These are phyloP conservation scores for Phortica magna DNA, from an alignment of 2,888 invertebrate genomes.

Conservation along the genomic window DNA sequence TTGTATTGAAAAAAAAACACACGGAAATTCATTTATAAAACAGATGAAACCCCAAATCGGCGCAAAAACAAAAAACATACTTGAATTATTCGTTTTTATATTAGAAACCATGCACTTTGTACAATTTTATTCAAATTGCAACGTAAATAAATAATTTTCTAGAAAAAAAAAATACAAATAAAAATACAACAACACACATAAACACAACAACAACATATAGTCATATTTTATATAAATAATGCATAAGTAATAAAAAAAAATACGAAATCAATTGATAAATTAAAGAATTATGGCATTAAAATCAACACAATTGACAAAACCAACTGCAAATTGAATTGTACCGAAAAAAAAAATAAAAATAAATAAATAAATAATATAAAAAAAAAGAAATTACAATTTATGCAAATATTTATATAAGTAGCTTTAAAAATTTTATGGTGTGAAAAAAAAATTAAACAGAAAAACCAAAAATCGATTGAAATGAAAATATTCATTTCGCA, in stretches of 20 bases:
- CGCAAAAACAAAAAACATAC: too few species aligned
- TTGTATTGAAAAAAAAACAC: constrained; percentile 29
- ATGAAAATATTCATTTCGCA: constrained; percentile 15
- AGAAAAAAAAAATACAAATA: constrained; percentile 7
- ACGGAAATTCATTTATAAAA: too few species aligned
- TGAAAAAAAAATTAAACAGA: constrained; percentile 1
- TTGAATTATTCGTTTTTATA: constrained; percentile 47
- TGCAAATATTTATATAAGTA: constrained; percentile 35
- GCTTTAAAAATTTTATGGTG: constrained; percentile 37
- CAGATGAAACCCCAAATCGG: too few species aligned
- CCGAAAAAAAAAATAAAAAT: constrained; percentile 34
- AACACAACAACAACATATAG: not conserved
- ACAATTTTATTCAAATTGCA: constrained; percentile 58
- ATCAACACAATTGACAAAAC: constrained; percentile 13
- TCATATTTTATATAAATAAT: constrained; percentile 34
- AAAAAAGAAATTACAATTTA: not conserved
- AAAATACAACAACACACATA: not conserved
- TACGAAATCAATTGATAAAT: constrained; percentile 2
- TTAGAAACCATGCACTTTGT: constrained; percentile 64
- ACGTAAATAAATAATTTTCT: constrained; percentile 48
- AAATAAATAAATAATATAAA: constrained; percentile 40
- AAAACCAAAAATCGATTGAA: not conserved
- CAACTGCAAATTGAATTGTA: constrained; percentile 43
- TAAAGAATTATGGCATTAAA: constrained; percentile 3
- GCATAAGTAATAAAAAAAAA: constrained; percentile 16